These are phyloP conservation scores for Eupsilia transversa DNA, from an alignment of 2,888 invertebrate species.

Conservation along the genomic window DNA sequence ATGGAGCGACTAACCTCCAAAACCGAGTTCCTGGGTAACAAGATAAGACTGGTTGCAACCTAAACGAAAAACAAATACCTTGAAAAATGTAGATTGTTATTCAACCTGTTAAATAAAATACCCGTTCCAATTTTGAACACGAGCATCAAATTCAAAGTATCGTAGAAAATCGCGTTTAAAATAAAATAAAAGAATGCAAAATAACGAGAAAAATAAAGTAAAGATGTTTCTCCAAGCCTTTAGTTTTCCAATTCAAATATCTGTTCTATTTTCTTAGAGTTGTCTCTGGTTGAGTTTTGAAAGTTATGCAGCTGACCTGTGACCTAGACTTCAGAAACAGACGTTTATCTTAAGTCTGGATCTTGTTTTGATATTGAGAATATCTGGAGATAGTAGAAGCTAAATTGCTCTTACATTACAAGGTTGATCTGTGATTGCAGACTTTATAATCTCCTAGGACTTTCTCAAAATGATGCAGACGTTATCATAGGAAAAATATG, in stretches of 20 bases:
- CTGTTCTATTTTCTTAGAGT: constrained; percentile 22
- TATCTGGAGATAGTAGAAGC: not conserved
- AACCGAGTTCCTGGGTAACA: too few relatives aligned
- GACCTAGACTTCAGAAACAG: constrained; percentile 30
- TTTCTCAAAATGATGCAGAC: not conserved
- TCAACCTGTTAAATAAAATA: not conserved
- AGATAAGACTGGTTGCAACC: too few relatives aligned
- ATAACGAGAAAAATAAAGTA: not conserved
- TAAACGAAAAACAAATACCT: too few relatives aligned
- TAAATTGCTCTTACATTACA: not conserved
- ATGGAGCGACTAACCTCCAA: too few relatives aligned
- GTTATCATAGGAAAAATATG: not conserved
- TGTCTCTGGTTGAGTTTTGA: constrained; percentile 31
- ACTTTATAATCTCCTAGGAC: not conserved
- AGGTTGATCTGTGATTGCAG: not conserved
- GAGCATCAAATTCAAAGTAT: not conserved
- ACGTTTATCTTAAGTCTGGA: constrained; percentile 5
- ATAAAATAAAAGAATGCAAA: constrained; percentile 1
- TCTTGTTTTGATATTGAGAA: not conserved
- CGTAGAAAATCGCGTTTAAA: not conserved
- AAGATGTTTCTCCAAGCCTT: not conserved
- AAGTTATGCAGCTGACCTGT: constrained; percentile 36
- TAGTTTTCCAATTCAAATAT: constrained; percentile 27
- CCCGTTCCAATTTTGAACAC: not conserved
- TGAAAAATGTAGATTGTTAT: not conserved